Percentiles rank a stretch among this genome's conserved stretches.
Conservation (phyloP, 1,140 invertebrate genomes). For the Tetranychus cinnabarinus region DNA sequence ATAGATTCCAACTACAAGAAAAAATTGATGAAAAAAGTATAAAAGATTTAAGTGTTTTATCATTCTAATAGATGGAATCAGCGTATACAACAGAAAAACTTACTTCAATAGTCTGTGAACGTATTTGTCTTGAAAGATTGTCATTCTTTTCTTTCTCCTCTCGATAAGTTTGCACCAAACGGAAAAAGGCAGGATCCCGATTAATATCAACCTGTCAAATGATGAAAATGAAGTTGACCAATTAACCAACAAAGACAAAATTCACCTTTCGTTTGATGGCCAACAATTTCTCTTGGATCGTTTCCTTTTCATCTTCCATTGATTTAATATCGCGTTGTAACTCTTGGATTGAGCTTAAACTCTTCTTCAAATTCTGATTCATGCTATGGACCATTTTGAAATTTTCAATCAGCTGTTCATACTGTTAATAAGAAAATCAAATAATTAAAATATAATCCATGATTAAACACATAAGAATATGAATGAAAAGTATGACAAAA, state of each 20-base stretch:
- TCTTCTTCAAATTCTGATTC: slow-evolving; percentile 35
- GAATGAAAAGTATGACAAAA: not conserved
- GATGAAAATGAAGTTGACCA: not conserved
- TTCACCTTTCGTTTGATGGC: slow-evolving; percentile 35
- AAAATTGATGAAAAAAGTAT: not conserved
- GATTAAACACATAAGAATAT: not conserved
- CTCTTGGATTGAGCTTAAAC: slow-evolving; percentile 28
- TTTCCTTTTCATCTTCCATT: slow-evolving; percentile 64
- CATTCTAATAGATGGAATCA: not conserved
- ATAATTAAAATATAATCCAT: too few species aligned
- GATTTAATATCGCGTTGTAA: slow-evolving; percentile 43
- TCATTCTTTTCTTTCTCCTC: slow-evolving; percentile 5
- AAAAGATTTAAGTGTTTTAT: not conserved
- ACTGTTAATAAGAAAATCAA: slow-evolving; percentile 22
- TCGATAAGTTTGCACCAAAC: not conserved
- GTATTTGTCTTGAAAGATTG: slow-evolving; percentile 4
- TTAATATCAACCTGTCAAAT: not conserved
- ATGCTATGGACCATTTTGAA: slow-evolving; percentile 58
- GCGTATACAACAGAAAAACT: not conserved
- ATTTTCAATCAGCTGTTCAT: slow-evolving; percentile 48
- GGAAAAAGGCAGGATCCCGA: not conserved
- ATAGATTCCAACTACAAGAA: not conserved
- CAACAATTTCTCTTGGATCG: slow-evolving; percentile 41
- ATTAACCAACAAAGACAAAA: slow-evolving; percentile 5
- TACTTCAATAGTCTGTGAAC: slow-evolving; percentile 2